Evolutionary conservation across 2,888 invertebrate genomes (phyloP), one percentile per base, ranked within the genome.

Genomic region (Pristionchus entomophagus): DNA sequence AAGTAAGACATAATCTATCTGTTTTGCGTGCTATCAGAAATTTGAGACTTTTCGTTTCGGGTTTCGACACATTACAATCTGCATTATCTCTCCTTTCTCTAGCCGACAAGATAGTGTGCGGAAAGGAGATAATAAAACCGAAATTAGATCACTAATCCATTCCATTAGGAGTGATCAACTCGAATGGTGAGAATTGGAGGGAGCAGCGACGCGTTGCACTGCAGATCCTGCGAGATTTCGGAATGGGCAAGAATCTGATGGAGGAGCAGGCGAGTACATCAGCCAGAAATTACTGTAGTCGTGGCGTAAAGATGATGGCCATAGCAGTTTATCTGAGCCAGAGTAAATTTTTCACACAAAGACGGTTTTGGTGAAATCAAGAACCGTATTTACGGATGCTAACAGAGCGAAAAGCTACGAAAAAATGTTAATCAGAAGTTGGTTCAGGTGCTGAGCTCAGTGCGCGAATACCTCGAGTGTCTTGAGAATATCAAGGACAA

Each of bases 231-330:
- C 26, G 78, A 19, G 78, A 78, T 22, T 78, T 78, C 35, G 78
- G 51, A 29, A 78, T 78, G 78, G 78, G 78, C 8, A 78, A 53
- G 78, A 78, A 78, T 22, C 32, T 78, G 49, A 78, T 78, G 78
- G 78, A 78, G 51, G 78, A 78, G 22, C 49, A 53, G 78, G 78
- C 51, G 14, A 12, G 65, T n/a, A n/a, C n/a, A n/a, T n/a, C n/a
- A n/a, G n/a, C n/a, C n/a, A n/a, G n/a, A n/a, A n/a, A n/a, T n/a
- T n/a, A n/a, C n/a, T n/a, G n/a, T n/a, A n/a, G n/a, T n/a, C n/a
- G n/a, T n/a, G n/a, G n/a, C n/a, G n/a, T n/a, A n/a, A n/a, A n/a
- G n/a, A n/a, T n/a, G n/a, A n/a, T n/a, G n/a, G n/a, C n/a, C n/a
- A n/a, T n/a, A n/a, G n/a, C n/a, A n/a, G 14, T 56, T n/a, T 56